Evolutionary conservation across 2,113 vertebrate species (phyloP), one percentile per base, ranked within the genome.

Genomic region (Nerophis ophidion): DNA sequence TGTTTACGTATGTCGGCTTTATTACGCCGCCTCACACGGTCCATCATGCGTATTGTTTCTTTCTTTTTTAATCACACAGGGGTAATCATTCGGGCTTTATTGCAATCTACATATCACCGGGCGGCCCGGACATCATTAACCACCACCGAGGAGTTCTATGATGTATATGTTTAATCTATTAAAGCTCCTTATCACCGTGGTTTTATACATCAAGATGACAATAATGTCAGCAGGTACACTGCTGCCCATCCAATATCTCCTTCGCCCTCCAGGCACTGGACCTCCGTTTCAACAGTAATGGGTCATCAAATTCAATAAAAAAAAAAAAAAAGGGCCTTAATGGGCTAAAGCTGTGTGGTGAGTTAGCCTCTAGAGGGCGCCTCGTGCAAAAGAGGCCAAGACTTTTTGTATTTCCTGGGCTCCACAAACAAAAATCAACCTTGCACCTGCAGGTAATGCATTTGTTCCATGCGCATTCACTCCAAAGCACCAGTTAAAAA

Each of bases 231-330:
- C 78, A 75, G 81, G 71, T 80, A 76, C 75, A 71, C 79, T 57
- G 70, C 71, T 79, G 75, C 80, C 80, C 74, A 71, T 75, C 81
- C 78, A 84, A 81, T 80, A 84, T 80, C 77, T 68, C 75, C 76
- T 77, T 61, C 59, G 66, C 76, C 82, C 80, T 60, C 36, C 74
- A 83, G 83, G 81, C 80, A 72, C 69, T 5, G 61, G 76, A 79
- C 75, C 81, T 75, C 74, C 56, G 70, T 80, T 77, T 71, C 74
- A 76, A 75, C 66, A 12, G 57, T 76, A 85, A 85, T 82, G 82
- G 74, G 74, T 83, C 76, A 83, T 83, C 84, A 81, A 78, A 88
- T 81, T 85, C 77, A 84, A 85, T 84, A 80, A 81, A 81, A 73
- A 56, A 35, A 55, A 35, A 55, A 72, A 52, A 66, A 64, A 70